phyloP scores from a whole-genome alignment of 2,797 vertebrate genomes.

The Onychomys torridus region DNA sequence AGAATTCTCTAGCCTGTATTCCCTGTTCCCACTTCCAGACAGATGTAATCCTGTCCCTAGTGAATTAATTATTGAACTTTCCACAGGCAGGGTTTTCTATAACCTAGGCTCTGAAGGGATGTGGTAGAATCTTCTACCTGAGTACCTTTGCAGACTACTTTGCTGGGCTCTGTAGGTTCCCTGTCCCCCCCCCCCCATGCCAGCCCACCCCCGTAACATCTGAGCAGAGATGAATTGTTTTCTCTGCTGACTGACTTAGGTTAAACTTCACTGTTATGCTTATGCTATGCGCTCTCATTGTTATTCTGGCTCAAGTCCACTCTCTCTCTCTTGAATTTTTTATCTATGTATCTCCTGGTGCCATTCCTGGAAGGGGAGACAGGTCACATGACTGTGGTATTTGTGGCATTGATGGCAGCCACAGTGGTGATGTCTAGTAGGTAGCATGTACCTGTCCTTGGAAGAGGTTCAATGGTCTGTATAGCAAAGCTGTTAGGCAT shows the following conservation, averaged over 20 bases:
- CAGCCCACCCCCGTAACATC: not conserved
- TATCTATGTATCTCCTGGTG: not conserved
- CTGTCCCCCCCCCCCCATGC: no score
- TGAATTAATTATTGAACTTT: not conserved
- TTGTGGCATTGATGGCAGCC: not conserved
- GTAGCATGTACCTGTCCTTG: not conserved
- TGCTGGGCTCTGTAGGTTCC: not conserved
- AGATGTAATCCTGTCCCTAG: not conserved
- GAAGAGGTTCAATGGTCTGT: not conserved
- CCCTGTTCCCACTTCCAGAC: not conserved
- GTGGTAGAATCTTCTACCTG: not conserved
- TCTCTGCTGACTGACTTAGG: not conserved
- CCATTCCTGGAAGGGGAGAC: not conserved
- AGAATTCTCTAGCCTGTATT: not conserved
- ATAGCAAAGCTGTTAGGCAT: not conserved
- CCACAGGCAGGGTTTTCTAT: not conserved
- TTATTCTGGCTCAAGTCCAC: not conserved
- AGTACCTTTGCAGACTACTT: not conserved
- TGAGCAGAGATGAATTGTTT: not conserved
- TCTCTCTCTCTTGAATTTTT: not conserved
- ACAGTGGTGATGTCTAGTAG: not conserved
- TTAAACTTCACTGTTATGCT: not conserved
- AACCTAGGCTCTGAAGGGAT: not conserved
- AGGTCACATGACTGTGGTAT: not conserved
- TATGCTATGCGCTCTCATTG: not conserved